These are phyloP conservation scores for Anas flavirostris DNA, from an alignment of 2,797 vertebrate species.

Conservation along the genomic window DNA sequence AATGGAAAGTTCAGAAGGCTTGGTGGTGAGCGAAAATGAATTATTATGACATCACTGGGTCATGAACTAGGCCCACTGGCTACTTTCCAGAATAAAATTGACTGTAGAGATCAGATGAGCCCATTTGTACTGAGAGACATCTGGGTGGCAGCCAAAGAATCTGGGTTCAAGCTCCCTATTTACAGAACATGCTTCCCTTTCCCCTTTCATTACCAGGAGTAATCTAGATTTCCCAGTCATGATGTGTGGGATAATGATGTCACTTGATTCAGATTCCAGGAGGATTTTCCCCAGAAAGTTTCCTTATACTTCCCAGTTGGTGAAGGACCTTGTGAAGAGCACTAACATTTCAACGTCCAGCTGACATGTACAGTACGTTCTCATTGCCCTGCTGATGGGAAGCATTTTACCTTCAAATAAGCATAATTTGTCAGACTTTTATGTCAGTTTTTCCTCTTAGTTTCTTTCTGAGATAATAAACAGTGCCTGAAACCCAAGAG, in stretches of 20 bases:
- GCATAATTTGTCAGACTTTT: conserved; percentile 52
- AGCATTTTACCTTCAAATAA: conserved; percentile 67
- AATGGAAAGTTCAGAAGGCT: conserved; percentile 81
- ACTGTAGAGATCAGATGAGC: conserved; percentile 80
- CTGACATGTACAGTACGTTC: conserved; percentile 51
- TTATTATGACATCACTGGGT: conserved; percentile 83
- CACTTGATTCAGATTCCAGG: conserved; percentile 35
- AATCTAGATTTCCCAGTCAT: conserved; percentile 64
- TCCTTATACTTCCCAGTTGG: not conserved
- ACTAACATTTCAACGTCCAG: conserved; percentile 51
- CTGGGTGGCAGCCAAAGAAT: conserved; percentile 79
- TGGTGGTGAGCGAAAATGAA: conserved; percentile 79
- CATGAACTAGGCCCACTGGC: conserved; percentile 81
- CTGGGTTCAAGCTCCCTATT: conserved; percentile 80
- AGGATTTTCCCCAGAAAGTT: conserved; percentile 61
- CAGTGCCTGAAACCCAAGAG: conserved; percentile 53
- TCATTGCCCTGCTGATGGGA: conserved; percentile 46
- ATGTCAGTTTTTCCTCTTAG: not conserved
- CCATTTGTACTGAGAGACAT: conserved; percentile 74
- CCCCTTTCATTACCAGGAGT: conserved; percentile 71
- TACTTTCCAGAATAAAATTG: conserved; percentile 83
- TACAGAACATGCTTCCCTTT: conserved; percentile 71
- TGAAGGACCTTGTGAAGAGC: conserved; percentile 63
- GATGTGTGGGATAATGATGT: conserved; percentile 32
- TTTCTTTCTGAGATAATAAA: conserved; percentile 67